A percentile compares a stretch with the other conserved stretches of the same genome.
phyloP scores from a whole-genome alignment of 2,888 invertebrate species.

The Thyatira batis region DNA sequence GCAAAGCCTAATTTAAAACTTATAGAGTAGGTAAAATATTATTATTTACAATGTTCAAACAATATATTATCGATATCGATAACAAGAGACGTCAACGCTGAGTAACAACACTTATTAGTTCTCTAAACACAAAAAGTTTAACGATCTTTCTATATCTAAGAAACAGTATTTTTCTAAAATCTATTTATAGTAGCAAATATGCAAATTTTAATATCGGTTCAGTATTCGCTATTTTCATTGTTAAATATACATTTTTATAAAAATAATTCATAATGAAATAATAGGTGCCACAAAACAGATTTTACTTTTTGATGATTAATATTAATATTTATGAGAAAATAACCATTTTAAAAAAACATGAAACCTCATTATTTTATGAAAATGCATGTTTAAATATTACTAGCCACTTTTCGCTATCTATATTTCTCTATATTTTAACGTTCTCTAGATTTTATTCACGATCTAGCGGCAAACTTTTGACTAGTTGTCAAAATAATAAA shows the following conservation, averaged over 20 bases:
- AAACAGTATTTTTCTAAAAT: slow-evolving; percentile 74
- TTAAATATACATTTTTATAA: slow-evolving; percentile 56
- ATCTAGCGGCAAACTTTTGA: slow-evolving; percentile 65
- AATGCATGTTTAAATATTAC: slow-evolving; percentile 48
- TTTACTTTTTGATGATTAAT: slow-evolving; percentile 53
- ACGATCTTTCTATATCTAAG: slow-evolving; percentile 59
- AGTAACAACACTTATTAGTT: not conserved
- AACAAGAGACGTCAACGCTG: not conserved
- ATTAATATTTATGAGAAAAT: slow-evolving; percentile 36
- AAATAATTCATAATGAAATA: slow-evolving; percentile 21
- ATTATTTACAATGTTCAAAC: not conserved
- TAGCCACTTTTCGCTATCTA: slow-evolving; percentile 63
- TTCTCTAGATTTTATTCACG: slow-evolving; percentile 61
- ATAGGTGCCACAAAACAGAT: slow-evolving; percentile 37
- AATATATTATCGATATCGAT: not conserved
- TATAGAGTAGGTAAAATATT: not conserved
- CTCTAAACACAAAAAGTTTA: not conserved
- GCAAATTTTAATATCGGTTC: slow-evolving; percentile 44
- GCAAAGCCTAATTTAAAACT: slow-evolving; percentile 6
- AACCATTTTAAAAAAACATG: not conserved
- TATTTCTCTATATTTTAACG: slow-evolving; percentile 64
- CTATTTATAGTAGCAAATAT: slow-evolving; percentile 26
- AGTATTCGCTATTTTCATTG: slow-evolving; percentile 42
- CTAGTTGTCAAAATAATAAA: slow-evolving; percentile 48
- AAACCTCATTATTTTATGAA: slow-evolving; percentile 42